Conservation (phyloP, 2,888 invertebrate genomes). For the Pediacus dermestoides region DNA sequence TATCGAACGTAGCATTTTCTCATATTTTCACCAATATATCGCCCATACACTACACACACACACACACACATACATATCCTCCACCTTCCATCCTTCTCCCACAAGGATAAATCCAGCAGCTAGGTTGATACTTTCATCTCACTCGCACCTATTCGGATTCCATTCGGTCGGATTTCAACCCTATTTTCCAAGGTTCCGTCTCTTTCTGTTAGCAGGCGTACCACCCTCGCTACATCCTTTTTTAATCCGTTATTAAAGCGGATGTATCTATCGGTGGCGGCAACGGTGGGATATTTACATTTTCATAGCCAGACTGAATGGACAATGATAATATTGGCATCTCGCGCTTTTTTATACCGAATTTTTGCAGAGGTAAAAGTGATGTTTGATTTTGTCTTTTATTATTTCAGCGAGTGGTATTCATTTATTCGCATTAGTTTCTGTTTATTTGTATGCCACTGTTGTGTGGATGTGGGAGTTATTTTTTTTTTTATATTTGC, state of each 20-base stretch:
- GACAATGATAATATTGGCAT: conserved; percentile 41
- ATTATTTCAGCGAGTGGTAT: conserved; percentile 38
- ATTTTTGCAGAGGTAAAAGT: conserved; percentile 46
- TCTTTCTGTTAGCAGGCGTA: conserved; percentile 16
- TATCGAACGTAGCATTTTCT: no score
- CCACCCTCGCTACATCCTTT: conserved; percentile 25
- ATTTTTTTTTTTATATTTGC: no score
- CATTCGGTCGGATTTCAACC: conserved; percentile 34
- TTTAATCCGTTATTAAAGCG: conserved; percentile 34
- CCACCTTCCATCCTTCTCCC: conserved; percentile 31
- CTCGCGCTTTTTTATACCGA: conserved; percentile 42
- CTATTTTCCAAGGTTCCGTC: conserved; percentile 24
- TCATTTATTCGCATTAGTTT: no score
- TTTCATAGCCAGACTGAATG: conserved; percentile 30
- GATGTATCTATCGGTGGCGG: conserved; percentile 21
- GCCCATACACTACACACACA: no score
- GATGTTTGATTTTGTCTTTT: conserved; percentile 46
- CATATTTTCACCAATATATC: conserved; percentile 28
- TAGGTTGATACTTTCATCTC: no score
- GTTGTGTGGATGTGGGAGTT: no score
- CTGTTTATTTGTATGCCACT: no score
- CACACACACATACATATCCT: conserved; percentile 30
- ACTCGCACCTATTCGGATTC: no score
- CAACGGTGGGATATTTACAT: conserved; percentile 18
- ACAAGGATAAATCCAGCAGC: conserved; percentile 38